Evolutionary conservation across 2,888 invertebrate species (phyloP).

Genomic region (Tortrix viridana): DNA sequence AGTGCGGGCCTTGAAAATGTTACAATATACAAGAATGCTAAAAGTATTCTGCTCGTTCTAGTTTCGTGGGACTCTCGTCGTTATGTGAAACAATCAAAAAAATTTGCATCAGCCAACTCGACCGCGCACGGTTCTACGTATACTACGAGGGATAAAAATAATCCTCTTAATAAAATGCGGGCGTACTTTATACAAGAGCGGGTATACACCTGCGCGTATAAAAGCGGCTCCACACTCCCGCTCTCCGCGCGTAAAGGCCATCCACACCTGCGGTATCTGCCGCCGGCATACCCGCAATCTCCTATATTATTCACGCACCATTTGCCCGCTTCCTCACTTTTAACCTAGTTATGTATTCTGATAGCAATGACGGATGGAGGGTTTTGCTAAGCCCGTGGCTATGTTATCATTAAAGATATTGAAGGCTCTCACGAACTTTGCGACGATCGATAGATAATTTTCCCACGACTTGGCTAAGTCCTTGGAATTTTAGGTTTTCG

Average conservation of each 20-base stretch:
- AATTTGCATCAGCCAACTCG: slow-evolving; percentile 32
- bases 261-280: slow-evolving; percentile 25
- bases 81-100: slow-evolving; percentile 13
- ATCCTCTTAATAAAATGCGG: slow-evolving; percentile 37
- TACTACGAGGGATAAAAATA: slow-evolving; percentile 33
- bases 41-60: slow-evolving; percentile 4
- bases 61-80: slow-evolving; percentile 5
- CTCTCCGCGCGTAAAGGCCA: neutral
- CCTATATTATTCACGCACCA: slow-evolving; percentile 39
- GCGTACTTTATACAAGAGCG: slow-evolving; percentile 26
- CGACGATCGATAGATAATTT: slow-evolving; percentile 16
- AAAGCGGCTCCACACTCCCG: neutral
- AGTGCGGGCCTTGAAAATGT: slow-evolving; percentile 4
- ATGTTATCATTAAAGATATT: slow-evolving; percentile 5
- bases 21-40: neutral
- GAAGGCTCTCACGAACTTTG: slow-evolving; percentile 4
- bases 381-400: slow-evolving; percentile 11
- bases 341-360: slow-evolving; percentile 36
- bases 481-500: slow-evolving; percentile 13
- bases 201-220: slow-evolving; percentile 11
- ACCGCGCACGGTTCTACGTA: slow-evolving; percentile 22
- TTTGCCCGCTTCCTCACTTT: slow-evolving; percentile 36
- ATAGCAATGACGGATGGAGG: slow-evolving; percentile 23
- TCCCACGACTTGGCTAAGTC: slow-evolving; percentile 11
- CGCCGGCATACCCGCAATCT: slow-evolving; percentile 19